phyloP scores from a whole-genome alignment of 92 coral and sea anemone genomes.

The Epizoanthus illoricatus region DNA sequence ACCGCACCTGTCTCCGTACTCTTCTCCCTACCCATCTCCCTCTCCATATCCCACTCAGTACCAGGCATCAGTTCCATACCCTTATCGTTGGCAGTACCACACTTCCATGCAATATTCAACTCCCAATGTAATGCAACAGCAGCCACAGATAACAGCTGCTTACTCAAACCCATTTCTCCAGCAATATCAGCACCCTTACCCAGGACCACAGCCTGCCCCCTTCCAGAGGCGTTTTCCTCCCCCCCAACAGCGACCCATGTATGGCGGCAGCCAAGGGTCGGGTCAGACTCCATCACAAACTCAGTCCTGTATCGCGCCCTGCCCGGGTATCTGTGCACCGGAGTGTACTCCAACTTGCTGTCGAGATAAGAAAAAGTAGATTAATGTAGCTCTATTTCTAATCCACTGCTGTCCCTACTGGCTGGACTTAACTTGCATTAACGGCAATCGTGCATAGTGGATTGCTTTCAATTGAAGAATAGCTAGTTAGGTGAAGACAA shows the following conservation, averaged over 20 bases:
- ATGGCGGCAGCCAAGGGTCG: slow-evolving; percentile 22
- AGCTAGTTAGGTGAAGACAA: no score
- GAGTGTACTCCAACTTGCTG: slow-evolving; percentile 48
- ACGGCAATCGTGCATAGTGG: no score
- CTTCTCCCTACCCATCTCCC: background rate
- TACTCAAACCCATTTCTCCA: background rate
- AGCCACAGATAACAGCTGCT: background rate
- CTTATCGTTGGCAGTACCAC: background rate
- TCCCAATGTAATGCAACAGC: background rate
- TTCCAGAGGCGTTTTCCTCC: background rate
- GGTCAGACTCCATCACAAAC: slow-evolving; percentile 24
- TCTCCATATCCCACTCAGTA: background rate
- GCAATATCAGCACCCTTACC: background rate
- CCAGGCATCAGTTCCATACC: slow-evolving; percentile 3
- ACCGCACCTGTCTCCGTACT: background rate
- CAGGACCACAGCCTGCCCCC: background rate
- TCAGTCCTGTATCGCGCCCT: slow-evolving; percentile 44
- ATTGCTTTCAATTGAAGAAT: no score
- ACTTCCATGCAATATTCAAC: background rate
- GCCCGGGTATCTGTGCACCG: slow-evolving; percentile 48
- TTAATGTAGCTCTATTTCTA: no score
- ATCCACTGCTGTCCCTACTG: no score
- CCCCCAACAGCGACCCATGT: background rate
- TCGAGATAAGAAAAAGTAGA: slow-evolving; percentile 36
- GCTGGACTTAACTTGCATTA: no score